Conservation (phyloP, 2,888 invertebrate species). For the Eubasilissa splendida region DNA sequence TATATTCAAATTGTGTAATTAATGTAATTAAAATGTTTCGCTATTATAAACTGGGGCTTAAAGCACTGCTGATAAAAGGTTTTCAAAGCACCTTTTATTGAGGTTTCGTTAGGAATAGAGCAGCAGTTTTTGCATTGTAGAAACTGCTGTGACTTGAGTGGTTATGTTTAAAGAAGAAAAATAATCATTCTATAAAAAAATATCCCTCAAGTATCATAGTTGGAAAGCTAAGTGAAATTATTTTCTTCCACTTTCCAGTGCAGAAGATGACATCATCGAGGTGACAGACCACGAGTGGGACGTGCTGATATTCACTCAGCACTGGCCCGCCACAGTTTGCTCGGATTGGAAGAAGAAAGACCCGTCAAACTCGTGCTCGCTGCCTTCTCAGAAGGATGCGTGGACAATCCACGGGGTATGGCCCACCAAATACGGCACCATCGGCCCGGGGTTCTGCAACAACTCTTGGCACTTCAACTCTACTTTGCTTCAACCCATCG, state of each 20-base stretch:
- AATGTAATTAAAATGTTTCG: too few species aligned
- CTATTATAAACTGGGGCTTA: too few species aligned
- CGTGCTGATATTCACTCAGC: conserved; percentile 84
- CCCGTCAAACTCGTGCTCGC: conserved; percentile 74
- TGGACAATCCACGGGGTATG: conserved; percentile 91
- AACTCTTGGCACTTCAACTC: conserved; percentile 78
- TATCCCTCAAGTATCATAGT: too few species aligned
- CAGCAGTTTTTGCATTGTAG: too few species aligned
- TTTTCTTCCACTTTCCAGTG: conserved; percentile 23
- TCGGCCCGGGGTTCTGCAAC: conserved; percentile 83
- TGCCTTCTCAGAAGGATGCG: conserved; percentile 74
- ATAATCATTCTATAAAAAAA: too few species aligned
- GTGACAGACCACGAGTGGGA: conserved; percentile 74
- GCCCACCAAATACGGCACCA: conserved; percentile 80
- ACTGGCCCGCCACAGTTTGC: conserved; percentile 85
- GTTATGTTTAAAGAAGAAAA: too few species aligned
- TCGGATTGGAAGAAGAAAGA: conserved; percentile 78
- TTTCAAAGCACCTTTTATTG: too few species aligned
- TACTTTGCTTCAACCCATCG: conserved; percentile 73
- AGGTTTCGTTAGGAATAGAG: too few species aligned
- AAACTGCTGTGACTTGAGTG: too few species aligned
- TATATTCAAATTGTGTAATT: too few species aligned
- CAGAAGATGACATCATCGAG: conserved; percentile 34
- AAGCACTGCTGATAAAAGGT: too few species aligned
- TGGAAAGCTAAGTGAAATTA: too few species aligned